Evolutionary conservation across 1,140 invertebrate species (phyloP), one percentile per base, ranked within the genome.

Genomic region (Zaprionus camerounensis): DNA sequence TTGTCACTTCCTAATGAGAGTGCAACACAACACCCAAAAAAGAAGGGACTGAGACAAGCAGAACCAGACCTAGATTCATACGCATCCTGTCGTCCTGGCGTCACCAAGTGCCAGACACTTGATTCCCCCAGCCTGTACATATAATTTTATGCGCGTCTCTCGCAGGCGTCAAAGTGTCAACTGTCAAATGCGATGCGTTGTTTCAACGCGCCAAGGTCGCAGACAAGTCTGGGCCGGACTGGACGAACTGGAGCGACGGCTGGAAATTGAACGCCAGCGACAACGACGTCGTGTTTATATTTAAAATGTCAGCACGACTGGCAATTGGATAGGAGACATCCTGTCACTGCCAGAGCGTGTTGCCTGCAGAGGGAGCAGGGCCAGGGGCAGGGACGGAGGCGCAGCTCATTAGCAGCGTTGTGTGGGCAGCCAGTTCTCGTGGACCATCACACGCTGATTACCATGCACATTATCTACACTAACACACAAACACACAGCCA

Each of bases 1-100:
- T 90, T 73, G 74, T 88, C 84, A 88, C 84, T 88, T 84, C 85
- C 81, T 88, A 90, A 90, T 90, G 85, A 84, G 84, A 65, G 67
- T 81, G 84, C 78, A 88, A 88, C 78, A 61, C 53, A 67, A 90
- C 67, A 84, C 84, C 78, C 74, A 79, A 76, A 76, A 71, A 75
- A 56, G 13, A 41, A 78, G 46, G 20, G 9, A 51, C 17, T 49
- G 46, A 49, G n/a, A 46, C n/a, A 11, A 17, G n/a, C 44, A 20
- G 24, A 66, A 44, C 26, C 57, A 55, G 44, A 70, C 44, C 56
- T 51, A 55, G 68, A 22, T 62, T 76, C 72, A 61, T 79, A 57
- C 41, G 51, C 55, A 61, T 87, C 69, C 71, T 73, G 73, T 71
- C 58, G 71, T 72, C 80, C 55, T 72, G 84, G 83, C 83, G 81